Conservation (phyloP, 2,797 vertebrate genomes). For the Darevskia nairensis region DNA sequence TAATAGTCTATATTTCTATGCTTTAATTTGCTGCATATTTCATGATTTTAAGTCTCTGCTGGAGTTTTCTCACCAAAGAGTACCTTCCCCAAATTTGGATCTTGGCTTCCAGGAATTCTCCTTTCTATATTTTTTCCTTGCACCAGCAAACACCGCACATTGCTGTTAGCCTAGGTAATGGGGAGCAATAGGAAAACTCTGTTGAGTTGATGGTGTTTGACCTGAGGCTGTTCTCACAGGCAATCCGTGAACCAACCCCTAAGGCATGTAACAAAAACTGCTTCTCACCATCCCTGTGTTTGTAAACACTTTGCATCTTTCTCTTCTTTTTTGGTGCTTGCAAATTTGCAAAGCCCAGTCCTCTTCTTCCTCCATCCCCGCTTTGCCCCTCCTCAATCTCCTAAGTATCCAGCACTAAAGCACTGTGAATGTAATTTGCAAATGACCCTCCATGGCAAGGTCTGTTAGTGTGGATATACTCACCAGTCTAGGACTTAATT, state of each 20-base stretch:
- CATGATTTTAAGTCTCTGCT: no score
- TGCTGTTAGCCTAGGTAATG: neutral
- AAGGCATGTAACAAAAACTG: neutral
- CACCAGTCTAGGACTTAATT: conserved; percentile 31
- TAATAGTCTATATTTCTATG: no score
- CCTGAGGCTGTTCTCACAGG: neutral
- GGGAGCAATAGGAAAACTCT: no score
- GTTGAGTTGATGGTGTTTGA: neutral
- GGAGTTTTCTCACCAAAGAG: no score
- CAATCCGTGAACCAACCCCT: neutral
- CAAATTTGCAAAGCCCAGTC: neutral
- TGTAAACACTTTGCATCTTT: neutral
- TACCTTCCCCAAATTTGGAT: no score
- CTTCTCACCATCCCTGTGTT: neutral
- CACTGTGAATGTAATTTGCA: conserved; percentile 3
- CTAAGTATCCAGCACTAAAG: neutral
- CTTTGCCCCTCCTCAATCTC: neutral
- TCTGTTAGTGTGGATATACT: conserved; percentile 17
- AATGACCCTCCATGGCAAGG: conserved; percentile 18
- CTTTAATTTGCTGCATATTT: no score
- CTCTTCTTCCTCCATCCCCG: neutral
- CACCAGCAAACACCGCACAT: neutral
- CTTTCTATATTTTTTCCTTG: no score
- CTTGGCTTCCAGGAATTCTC: no score
- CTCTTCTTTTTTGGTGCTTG: neutral